These are phyloP conservation scores for Rotaria sp. DNA, from an alignment of 2,888 invertebrate species.

Conservation along the genomic window DNA sequence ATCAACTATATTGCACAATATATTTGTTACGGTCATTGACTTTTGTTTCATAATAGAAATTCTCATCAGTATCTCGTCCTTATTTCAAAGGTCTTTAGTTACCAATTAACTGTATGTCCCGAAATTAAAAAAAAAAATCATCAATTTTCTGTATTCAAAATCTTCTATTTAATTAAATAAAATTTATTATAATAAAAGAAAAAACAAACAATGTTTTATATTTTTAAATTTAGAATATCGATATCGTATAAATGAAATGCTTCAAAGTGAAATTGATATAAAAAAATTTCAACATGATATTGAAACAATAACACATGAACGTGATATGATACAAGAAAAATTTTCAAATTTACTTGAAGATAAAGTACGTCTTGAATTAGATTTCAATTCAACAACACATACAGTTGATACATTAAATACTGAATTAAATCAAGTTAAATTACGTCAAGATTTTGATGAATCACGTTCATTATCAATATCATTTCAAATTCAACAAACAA, in stretches of 20 bases:
- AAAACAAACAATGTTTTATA: too few species aligned
- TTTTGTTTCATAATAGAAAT: too few species aligned
- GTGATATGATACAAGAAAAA: conserved; percentile 19
- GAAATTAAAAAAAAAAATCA: too few species aligned
- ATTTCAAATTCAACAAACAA: conserved; percentile 1
- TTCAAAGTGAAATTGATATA: neutral
- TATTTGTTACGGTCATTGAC: too few species aligned
- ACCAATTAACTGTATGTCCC: too few species aligned
- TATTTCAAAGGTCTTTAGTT: too few species aligned
- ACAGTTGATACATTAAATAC: neutral
- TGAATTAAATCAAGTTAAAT: neutral
- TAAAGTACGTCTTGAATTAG: conserved; percentile 14
- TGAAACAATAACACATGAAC: neutral
- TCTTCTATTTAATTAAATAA: too few species aligned
- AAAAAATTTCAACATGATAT: neutral
- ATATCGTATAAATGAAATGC: neutral
- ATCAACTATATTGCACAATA: too few species aligned
- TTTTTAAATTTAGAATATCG: neutral
- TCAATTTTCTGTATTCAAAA: too few species aligned
- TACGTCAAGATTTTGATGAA: neutral
- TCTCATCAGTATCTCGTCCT: too few species aligned
- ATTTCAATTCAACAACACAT: neutral
- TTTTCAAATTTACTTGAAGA: neutral
- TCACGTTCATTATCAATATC: neutral
- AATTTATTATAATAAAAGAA: too few species aligned